Evolutionary conservation across 2,888 invertebrate species (phyloP), one percentile per base, ranked within the genome.

Genomic region (Dastarcus helophoroides): DNA sequence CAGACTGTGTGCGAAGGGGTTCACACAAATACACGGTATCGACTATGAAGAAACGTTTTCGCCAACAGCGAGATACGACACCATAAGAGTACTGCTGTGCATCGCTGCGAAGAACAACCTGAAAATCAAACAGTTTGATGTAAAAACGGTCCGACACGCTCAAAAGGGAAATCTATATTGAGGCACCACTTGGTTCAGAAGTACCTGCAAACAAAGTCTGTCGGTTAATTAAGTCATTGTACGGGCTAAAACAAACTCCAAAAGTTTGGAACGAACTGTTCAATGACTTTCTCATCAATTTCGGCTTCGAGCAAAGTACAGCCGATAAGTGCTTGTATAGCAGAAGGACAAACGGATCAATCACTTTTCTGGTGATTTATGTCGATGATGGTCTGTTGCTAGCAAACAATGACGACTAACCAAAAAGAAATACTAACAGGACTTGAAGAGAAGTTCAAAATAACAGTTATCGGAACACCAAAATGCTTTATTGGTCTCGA

Each of bases 341-440:
- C 10, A n/a, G 21, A 5, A 2, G 23, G 14, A n/a, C 16, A 46
- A 5, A 23, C 2, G 12, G 13, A 3, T 6, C 10, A 10, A 31
- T 11, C 2, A 16, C 17, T 14, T 5, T 11, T 7, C 23, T 38
- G 10, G 25, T 21, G 2, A 9, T 36, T 2, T 38, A 30, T 21
- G 38, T 55, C 8, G 54, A 54, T 25, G 53, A 54, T 38, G 51
- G 52, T 4, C 29, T 54, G 5, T 36, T 51, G 35, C 29, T 31
- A n/a, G 32, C 26, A 14, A 15, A 14, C 4, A 23, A 25, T 33
- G 13, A 22, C 26, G 14, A 26, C 5, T 32, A 14, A 15, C 3
- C 22, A 9, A 13, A 11, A 29, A 14, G 15, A 3, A 5, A 10
- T 23, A 3, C 3, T 35, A 3, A 24, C 8, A 2, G 17, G 14